Base-by-base conservation (phyloP, 2,888 invertebrate species). In the Elysia crispata region DNA sequence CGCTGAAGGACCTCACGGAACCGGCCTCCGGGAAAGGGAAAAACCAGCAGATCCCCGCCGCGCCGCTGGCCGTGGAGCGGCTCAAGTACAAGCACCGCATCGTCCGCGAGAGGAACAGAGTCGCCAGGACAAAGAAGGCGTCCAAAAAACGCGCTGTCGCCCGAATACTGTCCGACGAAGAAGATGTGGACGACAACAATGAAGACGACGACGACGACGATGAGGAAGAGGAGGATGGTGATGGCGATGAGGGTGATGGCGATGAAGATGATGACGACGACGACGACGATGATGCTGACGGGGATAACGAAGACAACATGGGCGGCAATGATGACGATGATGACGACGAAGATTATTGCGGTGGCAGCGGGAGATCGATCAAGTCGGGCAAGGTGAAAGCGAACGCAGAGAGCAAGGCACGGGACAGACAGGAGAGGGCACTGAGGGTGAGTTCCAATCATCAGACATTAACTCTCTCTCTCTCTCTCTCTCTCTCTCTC, bases 41-140 rank as follows among this genome's bases (percentile, higher is more conserved):
- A 28, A 69, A 67, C 33, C 41, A 3, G 11, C 41, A 6, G 41
- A 3, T 11, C 41, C 3, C 41, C 11, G 41, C 41, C 3, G 41
- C 41, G 11, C 41, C 41, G 41, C 41, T 41, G 11, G 41, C 41
- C 3, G 41, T 41, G 41, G 57, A 75, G 15, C 79, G 79, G 25
- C 54, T 79, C 57, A 79, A 79, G 25, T 75, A 75, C 69, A 75
- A 79, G 25, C 79, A 79, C 57, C 74, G 75, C 50, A 74, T 79
- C 57, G 57, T 69, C 25, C 33, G 75, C 20, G 79, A 75, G 49
- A 64, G 73, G 54, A 79, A 79, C 28, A 60, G 1, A 3, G 57
- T 79, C 25, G 54, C 66, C 41, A 60, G 23, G 23, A 60, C 25
- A 0, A 79, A 75, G 49, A 74, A 69, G 31, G 41, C 67, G 15